These are phyloP conservation scores for Atta texana DNA, from an alignment of 1,140 invertebrate genomes.

Conservation along the genomic window DNA sequence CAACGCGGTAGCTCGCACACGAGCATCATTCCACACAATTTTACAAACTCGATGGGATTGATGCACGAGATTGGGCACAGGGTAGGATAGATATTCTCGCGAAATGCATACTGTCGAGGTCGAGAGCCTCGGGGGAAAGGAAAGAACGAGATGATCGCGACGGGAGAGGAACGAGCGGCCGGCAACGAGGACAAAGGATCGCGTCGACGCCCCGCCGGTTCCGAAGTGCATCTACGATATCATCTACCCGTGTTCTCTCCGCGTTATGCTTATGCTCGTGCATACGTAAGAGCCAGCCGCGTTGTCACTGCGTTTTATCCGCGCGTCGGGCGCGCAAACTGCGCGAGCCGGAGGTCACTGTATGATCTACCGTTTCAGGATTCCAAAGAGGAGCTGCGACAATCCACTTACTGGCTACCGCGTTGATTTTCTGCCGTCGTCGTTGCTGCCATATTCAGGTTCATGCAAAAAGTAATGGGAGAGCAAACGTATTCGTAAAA, in stretches of 20 bases:
- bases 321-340: conserved; percentile 65
- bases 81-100: conserved; percentile 62
- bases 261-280: conserved; percentile 83
- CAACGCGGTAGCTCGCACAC: conserved; percentile 53
- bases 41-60: conserved; percentile 66
- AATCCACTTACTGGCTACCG: not conserved
- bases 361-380: conserved; percentile 71
- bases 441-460: not conserved
- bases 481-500: not conserved
- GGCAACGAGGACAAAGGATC: conserved; percentile 81
- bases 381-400: conserved; percentile 34
- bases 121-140: conserved; percentile 49
- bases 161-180: conserved; percentile 62
- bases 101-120: conserved; percentile 69
- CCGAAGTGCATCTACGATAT: conserved; percentile 83
- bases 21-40: conserved; percentile 62
- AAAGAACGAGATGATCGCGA: conserved; percentile 44
- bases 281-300: conserved; percentile 76
- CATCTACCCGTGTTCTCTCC: conserved; percentile 85
- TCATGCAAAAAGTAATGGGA: conserved; percentile 4
- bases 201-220: conserved; percentile 81
- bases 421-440: conserved; percentile 30
- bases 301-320: conserved; percentile 63
- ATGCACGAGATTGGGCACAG: conserved; percentile 71
- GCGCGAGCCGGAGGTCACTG: conserved; percentile 47